Conservation (phyloP, 2,797 vertebrate species). For the Varecia variegata region DNA sequence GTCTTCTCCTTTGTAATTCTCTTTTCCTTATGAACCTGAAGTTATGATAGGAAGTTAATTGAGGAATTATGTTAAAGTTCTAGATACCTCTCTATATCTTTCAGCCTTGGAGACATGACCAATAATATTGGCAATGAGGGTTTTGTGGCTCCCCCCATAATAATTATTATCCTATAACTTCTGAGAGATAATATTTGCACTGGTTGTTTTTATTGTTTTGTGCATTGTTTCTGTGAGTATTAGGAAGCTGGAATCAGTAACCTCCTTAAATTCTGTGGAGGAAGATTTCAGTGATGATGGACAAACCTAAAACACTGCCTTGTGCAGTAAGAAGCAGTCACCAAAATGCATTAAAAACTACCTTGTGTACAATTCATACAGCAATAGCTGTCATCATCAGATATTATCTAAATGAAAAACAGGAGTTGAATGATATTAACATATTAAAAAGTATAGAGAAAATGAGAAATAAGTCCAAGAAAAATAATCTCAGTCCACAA, state of each 20-base stretch:
- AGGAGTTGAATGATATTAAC: conserved; percentile 65
- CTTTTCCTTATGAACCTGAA: background rate
- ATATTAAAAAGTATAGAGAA: conserved; percentile 75
- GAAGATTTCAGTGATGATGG: conserved; percentile 38
- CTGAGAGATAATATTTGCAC: background rate
- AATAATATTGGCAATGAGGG: background rate
- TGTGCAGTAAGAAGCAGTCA: background rate
- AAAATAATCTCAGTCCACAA: conserved; percentile 67
- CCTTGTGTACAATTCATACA: conserved; percentile 31
- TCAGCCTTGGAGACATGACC: background rate
- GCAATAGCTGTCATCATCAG: conserved; percentile 52
- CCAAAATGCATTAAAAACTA: conserved; percentile 61
- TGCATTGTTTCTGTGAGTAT: background rate
- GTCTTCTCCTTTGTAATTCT: background rate
- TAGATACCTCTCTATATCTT: background rate
- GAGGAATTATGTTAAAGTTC: background rate
- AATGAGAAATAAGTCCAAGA: conserved; percentile 71
- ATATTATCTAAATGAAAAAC: conserved; percentile 64
- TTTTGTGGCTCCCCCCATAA: background rate
- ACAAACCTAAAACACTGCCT: conserved; percentile 17
- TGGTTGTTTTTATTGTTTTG: background rate
- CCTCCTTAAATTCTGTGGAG: background rate
- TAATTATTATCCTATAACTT: background rate
- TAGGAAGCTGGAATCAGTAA: background rate
- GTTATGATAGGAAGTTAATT: background rate